phyloP scores from a whole-genome alignment of 2,113 vertebrate genomes.

The Merops nubicus region DNA sequence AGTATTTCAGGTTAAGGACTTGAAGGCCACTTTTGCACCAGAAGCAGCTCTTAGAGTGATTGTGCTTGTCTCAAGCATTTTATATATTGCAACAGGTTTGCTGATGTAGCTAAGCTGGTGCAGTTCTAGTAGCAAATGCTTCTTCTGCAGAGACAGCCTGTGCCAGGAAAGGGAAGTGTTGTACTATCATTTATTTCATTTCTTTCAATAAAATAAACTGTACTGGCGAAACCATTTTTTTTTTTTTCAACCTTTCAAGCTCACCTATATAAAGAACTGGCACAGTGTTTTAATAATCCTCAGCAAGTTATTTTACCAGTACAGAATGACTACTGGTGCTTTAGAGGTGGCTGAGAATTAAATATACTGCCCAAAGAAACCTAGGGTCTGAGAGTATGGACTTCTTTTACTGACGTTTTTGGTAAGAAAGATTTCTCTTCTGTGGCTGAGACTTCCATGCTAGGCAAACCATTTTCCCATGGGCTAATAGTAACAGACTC shows the following conservation, averaged over 20 bases:
- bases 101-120: neutral
- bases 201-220: neutral
- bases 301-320: neutral
- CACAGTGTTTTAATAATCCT: conserved; percentile 29
- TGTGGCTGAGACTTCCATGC: neutral
- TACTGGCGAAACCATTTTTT: neutral
- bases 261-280: neutral
- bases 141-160: neutral
- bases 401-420: neutral
- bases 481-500: neutral
- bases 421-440: neutral
- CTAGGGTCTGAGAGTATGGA: neutral
- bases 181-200: conserved; percentile 7
- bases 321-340: neutral
- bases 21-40: neutral
- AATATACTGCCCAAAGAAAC: neutral
- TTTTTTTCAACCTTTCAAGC: neutral
- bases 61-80: neutral
- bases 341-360: neutral
- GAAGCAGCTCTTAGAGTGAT: neutral
- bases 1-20: neutral
- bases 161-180: neutral
- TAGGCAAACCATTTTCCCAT: neutral
- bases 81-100: neutral
- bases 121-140: neutral